phyloP scores from a whole-genome alignment of 1,140 invertebrate species.

The Antheraea mylitta region DNA sequence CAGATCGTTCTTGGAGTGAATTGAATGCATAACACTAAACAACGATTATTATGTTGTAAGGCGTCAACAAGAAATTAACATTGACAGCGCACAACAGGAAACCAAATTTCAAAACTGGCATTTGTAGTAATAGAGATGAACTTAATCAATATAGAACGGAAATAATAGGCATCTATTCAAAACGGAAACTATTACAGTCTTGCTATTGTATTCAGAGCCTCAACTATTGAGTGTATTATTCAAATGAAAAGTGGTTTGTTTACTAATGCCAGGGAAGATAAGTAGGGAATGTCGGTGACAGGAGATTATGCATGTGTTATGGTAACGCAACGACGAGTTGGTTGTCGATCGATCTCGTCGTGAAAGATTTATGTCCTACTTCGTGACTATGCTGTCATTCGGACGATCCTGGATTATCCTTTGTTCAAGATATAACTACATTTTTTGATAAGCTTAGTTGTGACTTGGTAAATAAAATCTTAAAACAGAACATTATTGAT shows the following conservation, averaged over 20 bases:
- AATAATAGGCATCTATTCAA: conserved; percentile 73
- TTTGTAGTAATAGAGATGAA: conserved; percentile 48
- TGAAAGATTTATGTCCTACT: conserved; percentile 68
- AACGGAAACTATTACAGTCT: conserved; percentile 75
- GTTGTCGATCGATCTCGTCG: conserved; percentile 55
- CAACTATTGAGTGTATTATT: conserved; percentile 66
- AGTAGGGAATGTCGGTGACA: conserved; percentile 56
- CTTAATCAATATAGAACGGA: conserved; percentile 68
- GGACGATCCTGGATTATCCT: conserved; percentile 65
- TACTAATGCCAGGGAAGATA: conserved; percentile 58
- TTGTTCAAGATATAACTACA: conserved; percentile 38
- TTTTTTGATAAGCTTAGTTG: conserved; percentile 28
- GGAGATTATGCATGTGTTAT: conserved; percentile 37
- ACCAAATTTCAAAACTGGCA: conserved; percentile 43
- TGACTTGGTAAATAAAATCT: conserved; percentile 1
- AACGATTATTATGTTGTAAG: not conserved
- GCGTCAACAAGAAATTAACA: conserved; percentile 25
- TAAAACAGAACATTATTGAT: conserved; percentile 2
- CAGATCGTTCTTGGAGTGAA: not conserved
- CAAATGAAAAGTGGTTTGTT: conserved; percentile 73
- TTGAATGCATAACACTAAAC: not conserved
- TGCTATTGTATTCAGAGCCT: conserved; percentile 69
- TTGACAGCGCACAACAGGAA: conserved; percentile 32
- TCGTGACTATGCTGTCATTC: conserved; percentile 59
- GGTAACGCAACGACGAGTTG: conserved; percentile 41